Evolutionary conservation across 1,140 invertebrate genomes (phyloP), one percentile per base, ranked within the genome.

Genomic region (Anthonomus grandis): DNA sequence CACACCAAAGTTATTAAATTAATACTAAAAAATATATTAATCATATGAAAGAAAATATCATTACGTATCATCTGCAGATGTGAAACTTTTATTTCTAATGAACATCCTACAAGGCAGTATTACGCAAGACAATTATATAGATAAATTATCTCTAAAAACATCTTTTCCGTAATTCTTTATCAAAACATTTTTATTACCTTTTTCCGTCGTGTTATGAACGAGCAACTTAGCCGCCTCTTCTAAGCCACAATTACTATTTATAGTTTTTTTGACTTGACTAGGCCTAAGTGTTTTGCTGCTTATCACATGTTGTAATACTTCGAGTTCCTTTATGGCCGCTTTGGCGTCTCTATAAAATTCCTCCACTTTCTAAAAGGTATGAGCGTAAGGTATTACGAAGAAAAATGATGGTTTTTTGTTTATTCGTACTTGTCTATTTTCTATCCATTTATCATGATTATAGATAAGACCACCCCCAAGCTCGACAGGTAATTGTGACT

Each of bases 371-470:
- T 86, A 63, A n/a, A n/a, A n/a, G n/a, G n/a, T n/a, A n/a, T n/a
- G n/a, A n/a, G n/a, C n/a, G n/a, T n/a, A n/a, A n/a, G n/a, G n/a
- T n/a, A n/a, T n/a, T n/a, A n/a, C n/a, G n/a, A n/a, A n/a, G n/a
- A n/a, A n/a, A n/a, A n/a, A n/a, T n/a, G n/a, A n/a, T n/a, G n/a
- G n/a, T n/a, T n/a, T n/a, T n/a, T n/a, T n/a, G n/a, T n/a, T n/a
- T n/a, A n/a, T 23, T 56, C 45, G 15, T 75, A 92, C 90, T 77
- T 89, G 79, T 76, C 90, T 79, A 67, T 86, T 88, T 60, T 91
- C 83, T 63, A 93, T 85, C 91, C 91, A 94, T 63, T 86, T 81
- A 48, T 82, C 76, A 66, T 91, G 87, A 74, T 91, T 84, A 74
- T 90, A 91, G 34, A 80, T 75, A 66, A 90, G 81, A 34, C 80